These are phyloP conservation scores for Anoplopoma fimbria DNA, from an alignment of 2,113 vertebrate genomes.

Conservation along the genomic window DNA sequence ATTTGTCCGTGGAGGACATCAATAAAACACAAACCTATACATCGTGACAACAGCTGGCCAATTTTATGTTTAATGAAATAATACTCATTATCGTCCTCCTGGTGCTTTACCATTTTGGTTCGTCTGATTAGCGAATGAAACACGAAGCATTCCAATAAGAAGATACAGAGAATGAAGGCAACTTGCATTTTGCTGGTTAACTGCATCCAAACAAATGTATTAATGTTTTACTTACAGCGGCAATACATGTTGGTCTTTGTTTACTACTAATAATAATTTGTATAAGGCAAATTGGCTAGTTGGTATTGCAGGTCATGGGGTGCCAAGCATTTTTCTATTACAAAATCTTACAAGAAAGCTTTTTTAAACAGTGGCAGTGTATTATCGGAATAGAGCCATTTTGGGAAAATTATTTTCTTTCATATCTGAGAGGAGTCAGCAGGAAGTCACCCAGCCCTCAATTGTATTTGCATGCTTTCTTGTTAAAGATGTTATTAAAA, in stretches of 20 bases:
- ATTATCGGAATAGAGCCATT: background rate
- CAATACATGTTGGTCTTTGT: too few relatives aligned
- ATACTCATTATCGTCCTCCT: background rate
- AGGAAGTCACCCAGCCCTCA: background rate
- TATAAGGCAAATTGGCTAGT: background rate
- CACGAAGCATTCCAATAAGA: background rate
- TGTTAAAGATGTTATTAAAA: background rate
- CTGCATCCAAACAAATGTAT: too few relatives aligned
- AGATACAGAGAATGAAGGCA: background rate
- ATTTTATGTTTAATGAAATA: constrained; percentile 5
- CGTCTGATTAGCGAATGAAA: background rate
- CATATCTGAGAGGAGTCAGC: background rate
- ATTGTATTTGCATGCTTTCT: background rate
- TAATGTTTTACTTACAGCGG: too few relatives aligned
- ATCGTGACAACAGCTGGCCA: constrained; percentile 6
- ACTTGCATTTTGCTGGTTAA: too few relatives aligned
- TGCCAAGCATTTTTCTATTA: background rate
- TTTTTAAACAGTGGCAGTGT: too few relatives aligned
- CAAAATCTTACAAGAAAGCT: background rate
- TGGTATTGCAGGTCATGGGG: background rate
- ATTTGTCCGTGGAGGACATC: background rate
- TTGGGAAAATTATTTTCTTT: background rate
- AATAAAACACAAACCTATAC: background rate
- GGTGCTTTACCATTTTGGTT: background rate
- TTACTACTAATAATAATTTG: background rate